phyloP scores from a whole-genome alignment of 2,797 vertebrate species.

The Mus caroli region DNA sequence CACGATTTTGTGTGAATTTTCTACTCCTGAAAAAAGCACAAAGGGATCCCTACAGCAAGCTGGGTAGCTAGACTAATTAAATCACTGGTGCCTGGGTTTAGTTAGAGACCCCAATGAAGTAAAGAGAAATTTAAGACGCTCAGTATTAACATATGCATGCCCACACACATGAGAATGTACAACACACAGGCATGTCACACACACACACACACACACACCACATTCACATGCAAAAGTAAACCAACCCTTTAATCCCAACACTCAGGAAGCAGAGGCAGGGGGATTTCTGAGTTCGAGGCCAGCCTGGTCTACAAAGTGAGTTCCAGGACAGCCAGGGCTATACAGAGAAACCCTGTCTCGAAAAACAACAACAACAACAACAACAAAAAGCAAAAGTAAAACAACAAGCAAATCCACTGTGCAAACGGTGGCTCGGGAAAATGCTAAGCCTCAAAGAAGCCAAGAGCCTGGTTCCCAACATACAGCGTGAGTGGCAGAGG shows the following conservation, averaged over 20 bases:
- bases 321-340: too few relatives aligned
- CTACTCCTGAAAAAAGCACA: neutral
- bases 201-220: neutral
- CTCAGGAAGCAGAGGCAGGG: too few relatives aligned
- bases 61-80: neutral
- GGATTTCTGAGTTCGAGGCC: too few relatives aligned
- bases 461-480: too few relatives aligned
- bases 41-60: neutral
- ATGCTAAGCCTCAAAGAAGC: neutral
- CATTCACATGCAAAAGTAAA: neutral
- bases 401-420: neutral
- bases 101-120: neutral
- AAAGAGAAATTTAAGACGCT: neutral
- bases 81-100: neutral
- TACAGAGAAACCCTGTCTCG: too few relatives aligned
- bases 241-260: too few relatives aligned
- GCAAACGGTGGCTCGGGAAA: too few relatives aligned
- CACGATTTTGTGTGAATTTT: neutral
- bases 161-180: neutral
- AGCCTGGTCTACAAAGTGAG: too few relatives aligned
- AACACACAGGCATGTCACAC: neutral
- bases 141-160: too few relatives aligned
- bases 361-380: too few relatives aligned
- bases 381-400: neutral
- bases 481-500: neutral